Evolutionary conservation across 2,113 vertebrate species (phyloP), one percentile per base, ranked within the genome.

Genomic region (Oreotragus oreotragus): DNA sequence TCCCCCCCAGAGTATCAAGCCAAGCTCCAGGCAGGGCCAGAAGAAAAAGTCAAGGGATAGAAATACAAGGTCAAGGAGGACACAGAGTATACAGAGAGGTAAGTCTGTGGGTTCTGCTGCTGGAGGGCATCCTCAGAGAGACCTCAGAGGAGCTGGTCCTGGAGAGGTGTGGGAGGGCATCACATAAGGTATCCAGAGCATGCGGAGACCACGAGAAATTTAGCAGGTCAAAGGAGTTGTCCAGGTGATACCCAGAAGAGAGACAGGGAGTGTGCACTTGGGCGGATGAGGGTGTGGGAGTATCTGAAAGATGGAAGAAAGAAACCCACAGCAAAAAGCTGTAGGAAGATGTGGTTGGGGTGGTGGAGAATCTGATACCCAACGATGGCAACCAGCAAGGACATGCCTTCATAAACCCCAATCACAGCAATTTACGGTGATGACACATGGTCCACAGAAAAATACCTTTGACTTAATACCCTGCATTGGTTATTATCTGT

Each of bases 401-500:
- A 85, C 3, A 3, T 0, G 58, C 95, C 80, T 95, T 53, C 5
- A 0, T 36, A 51, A 79, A 51, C 3, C 39, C 7, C 36, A 13
- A 27, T 51, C 80, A 23, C 3, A 64, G 21, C 19, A 16, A n/a
- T 3, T 0, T 0, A 66, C 30, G 19, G n/a, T 0, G 79, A 83
- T 57, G 36, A 88, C 79, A 33, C 62, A 51, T 12, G 96, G 23
- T 15, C 14, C 79, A 0, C 25, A 77, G 76, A 79, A 11, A 84
- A 15, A 53, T 0, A 73, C 8, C 19, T 91, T 89, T 19, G 17
- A 89, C 64, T 80, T 84, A 55, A 53, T 21, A 86, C 13, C 12
- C 11, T 30, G 4, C 30, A 5, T 30, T 25, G 33, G 33, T 64
- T n/a, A 45, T 4, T 36, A 39, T 96, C 91, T 81, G 4, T 49